Evolutionary conservation across 2,797 vertebrate species (phyloP), one percentile per base, ranked within the genome.

Genomic region (Tenualosa thibaudeaui): DNA sequence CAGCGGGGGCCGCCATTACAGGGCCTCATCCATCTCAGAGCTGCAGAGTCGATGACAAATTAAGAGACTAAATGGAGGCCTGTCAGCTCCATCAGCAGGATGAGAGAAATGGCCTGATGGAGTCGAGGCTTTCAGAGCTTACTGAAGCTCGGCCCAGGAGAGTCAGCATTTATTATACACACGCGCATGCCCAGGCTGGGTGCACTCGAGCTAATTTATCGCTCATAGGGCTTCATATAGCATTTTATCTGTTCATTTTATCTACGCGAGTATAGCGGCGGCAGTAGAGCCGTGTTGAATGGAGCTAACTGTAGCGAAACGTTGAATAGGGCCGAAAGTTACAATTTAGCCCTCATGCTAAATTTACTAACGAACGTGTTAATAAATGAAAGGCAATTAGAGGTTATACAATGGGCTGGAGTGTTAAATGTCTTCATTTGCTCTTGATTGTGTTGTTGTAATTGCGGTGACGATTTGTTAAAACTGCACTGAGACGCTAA

Each of bases 41-140:
- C 71, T 1, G 19, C 19, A 40, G 37, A 40, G 71, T 46, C 37
- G 17, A 78, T 78, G 71, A 78, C 71, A 78, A 78, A 78, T 78
- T 78, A 78, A 78, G 71, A 78, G 71, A 78, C 71, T 78, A 78
- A 78, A 78, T 46, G 71, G 71, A 78, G 37, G 71, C 71, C 71
- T 78, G 71, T 46, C 71, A 78, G 71, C 19, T 78, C 71, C 37
- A 78, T 78, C 37, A 78, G 71, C 40, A 13, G 60, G 43, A 26
- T 46, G 17, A 68, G 83, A 83, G 83, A 43, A 78, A 78, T 46
- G 37, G 71, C 12, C 31, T 15, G 65, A 46, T 46, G 71, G 40
- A 22, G 71, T 19, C 17, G 17, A 17, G 40, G 37, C 71, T 78
- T 43, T 78, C 71, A 78, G 71, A 40, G 10, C 71, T 78, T 22